phyloP scores from a whole-genome alignment of 1,140 invertebrate species.

The Drosophila carrolli region DNA sequence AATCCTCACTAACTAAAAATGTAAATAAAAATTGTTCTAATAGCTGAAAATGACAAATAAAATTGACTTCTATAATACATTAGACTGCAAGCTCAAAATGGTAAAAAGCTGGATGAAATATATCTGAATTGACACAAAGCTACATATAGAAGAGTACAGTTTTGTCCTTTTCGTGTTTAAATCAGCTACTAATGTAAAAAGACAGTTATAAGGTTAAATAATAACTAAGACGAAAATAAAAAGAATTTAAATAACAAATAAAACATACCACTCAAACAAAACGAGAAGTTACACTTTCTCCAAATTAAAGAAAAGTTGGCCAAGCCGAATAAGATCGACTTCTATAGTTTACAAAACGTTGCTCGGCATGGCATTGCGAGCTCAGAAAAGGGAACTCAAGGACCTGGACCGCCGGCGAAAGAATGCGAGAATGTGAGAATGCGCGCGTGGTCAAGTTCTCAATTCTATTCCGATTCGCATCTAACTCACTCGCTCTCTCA shows the following conservation, averaged over 20 bases:
- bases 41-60: no score
- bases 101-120: no score
- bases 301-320: not conserved
- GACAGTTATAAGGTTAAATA: no score
- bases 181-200: no score
- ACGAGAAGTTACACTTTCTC: not conserved
- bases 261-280: not conserved
- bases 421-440: conserved; percentile 25
- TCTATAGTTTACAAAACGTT: not conserved
- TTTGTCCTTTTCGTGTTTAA: no score
- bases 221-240: no score
- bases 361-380: not conserved
- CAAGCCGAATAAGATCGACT: not conserved
- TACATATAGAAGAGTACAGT: no score
- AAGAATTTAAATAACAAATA: not conserved
- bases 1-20: no score
- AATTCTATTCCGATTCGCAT: conserved; percentile 21
- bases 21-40: no score
- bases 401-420: conserved; percentile 20
- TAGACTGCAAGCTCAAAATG: no score
- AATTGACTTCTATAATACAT: no score
- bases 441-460: conserved; percentile 29
- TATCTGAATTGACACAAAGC: no score
- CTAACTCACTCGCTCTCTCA: conserved; percentile 55
- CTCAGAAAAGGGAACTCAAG: conserved; percentile 11